These are phyloP conservation scores for Spinibarbus caldwelli DNA, from an alignment of 2,797 vertebrate species.

Conservation along the genomic window DNA sequence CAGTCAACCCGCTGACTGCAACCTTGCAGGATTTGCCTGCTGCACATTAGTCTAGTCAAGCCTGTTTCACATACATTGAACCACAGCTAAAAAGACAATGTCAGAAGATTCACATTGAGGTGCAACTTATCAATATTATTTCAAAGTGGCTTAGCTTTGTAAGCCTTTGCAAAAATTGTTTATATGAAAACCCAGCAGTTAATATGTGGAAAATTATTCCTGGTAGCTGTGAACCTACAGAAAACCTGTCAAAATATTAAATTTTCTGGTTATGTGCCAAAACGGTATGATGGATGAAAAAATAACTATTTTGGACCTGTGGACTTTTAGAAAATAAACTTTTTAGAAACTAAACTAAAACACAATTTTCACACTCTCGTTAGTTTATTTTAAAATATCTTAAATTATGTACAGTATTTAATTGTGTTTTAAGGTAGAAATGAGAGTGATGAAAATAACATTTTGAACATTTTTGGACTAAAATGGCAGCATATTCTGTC, in stretches of 20 bases:
- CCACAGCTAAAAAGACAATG: not conserved
- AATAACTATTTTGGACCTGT: not conserved
- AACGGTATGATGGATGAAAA: too few relatives aligned
- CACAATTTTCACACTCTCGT: not conserved
- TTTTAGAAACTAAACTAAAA: not conserved
- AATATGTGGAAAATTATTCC: not conserved
- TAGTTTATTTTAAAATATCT: not conserved
- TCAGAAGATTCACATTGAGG: not conserved
- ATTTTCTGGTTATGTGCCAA: not conserved
- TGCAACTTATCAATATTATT: not conserved
- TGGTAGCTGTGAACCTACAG: not conserved
- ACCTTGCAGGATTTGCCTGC: constrained; percentile 42
- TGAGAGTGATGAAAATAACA: not conserved
- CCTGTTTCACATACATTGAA: not conserved
- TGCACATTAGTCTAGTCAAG: constrained; percentile 31
- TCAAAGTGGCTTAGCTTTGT: not conserved
- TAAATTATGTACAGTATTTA: not conserved
- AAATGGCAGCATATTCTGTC: not conserved
- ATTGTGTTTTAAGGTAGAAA: not conserved
- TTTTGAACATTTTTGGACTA: not conserved
- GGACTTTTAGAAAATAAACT: not conserved
- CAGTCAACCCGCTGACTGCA: constrained; percentile 54
- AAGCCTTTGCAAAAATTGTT: not conserved
- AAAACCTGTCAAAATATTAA: not conserved
- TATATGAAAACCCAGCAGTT: not conserved